These are phyloP conservation scores for Penaeus vannamei DNA, from an alignment of 1,140 invertebrate species.

Conservation along the genomic window DNA sequence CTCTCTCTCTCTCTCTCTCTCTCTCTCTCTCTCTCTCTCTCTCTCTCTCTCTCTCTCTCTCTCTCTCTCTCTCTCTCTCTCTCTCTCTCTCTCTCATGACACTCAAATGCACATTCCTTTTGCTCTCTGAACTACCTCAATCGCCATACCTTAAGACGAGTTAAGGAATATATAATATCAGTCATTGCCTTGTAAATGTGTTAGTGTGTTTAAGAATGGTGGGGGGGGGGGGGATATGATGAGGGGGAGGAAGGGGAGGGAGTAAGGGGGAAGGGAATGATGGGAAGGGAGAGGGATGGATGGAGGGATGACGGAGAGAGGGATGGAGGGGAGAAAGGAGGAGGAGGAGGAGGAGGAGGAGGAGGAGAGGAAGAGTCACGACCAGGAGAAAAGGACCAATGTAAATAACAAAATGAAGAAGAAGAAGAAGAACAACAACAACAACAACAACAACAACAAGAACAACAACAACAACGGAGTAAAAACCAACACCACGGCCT, in stretches of 20 bases:
- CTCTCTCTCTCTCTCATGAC: not conserved
- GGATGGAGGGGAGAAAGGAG: not conserved
- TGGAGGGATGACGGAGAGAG: not conserved
- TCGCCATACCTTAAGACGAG: no score
- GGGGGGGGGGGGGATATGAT: no score
- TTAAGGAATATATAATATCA: no score
- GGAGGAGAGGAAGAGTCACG: not conserved
- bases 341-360: not conserved
- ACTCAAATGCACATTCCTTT: constrained; percentile 1
- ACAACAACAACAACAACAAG: not conserved
- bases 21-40: no score
- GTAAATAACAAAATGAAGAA: not conserved
- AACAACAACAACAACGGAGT: no score
- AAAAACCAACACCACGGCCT: no score
- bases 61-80: no score
- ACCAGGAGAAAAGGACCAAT: not conserved
- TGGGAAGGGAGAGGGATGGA: not conserved
- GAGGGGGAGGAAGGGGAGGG: not conserved
- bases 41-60: no score
- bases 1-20: no score
- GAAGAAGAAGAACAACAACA: not conserved
- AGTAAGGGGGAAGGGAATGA: not conserved
- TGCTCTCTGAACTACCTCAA: not conserved
- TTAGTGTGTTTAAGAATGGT: no score
- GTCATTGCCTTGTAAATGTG: no score